These are phyloP conservation scores for Dinomys branickii DNA, from an alignment of 2,113 vertebrate species.

Conservation along the genomic window DNA sequence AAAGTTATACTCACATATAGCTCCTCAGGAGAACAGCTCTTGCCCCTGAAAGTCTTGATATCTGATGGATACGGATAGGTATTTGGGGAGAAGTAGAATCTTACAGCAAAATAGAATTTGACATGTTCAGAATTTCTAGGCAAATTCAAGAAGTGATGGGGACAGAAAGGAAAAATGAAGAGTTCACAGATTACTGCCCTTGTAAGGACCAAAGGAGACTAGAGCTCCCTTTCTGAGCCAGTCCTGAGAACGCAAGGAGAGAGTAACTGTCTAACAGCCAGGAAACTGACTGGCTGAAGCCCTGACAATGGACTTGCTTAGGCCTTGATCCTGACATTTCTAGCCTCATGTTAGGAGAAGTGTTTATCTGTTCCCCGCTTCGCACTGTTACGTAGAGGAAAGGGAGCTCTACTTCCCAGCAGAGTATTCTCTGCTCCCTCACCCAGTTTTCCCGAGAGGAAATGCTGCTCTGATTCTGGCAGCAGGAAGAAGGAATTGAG, in stretches of 20 bases:
- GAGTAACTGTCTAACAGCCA: neutral
- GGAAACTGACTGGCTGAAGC: neutral
- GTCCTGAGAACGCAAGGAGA: neutral
- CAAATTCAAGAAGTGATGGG: neutral
- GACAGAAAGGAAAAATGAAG: neutral
- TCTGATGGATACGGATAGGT: neutral
- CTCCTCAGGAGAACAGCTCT: neutral
- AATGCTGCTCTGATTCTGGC: neutral
- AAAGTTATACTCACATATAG: neutral
- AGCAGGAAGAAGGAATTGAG: neutral
- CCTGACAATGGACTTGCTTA: neutral
- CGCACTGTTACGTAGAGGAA: neutral
- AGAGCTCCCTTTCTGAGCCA: neutral
- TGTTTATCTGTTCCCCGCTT: neutral
- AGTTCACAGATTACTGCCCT: neutral
- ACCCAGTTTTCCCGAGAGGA: neutral
- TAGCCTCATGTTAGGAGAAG: neutral
- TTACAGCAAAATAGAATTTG: neutral
- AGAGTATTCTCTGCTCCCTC: neutral
- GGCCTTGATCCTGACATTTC: neutral
- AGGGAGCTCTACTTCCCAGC: neutral
- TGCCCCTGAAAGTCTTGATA: neutral
- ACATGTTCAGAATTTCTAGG: constrained; percentile 5
- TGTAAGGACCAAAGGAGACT: neutral
- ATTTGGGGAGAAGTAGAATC: neutral